Conservation (phyloP, 2,797 vertebrate genomes). For the Spinibarbus caldwelli region DNA sequence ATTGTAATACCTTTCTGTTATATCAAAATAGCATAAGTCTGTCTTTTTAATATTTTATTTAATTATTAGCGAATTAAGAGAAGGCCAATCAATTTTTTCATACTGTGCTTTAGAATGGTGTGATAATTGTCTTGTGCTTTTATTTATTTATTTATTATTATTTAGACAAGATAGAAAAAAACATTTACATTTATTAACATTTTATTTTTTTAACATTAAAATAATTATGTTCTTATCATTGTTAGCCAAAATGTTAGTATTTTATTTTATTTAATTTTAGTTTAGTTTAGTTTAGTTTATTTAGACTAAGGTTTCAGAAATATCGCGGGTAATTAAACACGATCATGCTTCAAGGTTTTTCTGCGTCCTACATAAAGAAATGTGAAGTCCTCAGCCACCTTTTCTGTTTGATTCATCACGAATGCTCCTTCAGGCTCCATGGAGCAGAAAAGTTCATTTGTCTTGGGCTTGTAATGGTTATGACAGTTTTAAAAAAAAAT, state of each 20-base stretch:
- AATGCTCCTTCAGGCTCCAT: constrained; percentile 7
- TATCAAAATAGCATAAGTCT: too few relatives aligned
- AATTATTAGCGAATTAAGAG: too few relatives aligned
- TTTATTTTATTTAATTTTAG: too few relatives aligned
- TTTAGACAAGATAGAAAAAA: too few relatives aligned
- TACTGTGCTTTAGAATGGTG: not conserved
- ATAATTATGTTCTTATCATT: not conserved
- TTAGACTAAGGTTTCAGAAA: not conserved
- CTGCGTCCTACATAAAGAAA: not conserved
- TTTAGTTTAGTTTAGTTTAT: not conserved
- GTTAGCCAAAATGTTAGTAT: not conserved
- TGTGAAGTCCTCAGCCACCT: not conserved
- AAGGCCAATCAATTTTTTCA: not conserved
- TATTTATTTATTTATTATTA: not conserved
- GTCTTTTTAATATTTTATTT: not conserved
- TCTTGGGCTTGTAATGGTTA: constrained; percentile 18
- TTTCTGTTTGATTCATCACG: constrained; percentile 21
- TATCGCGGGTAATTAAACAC: not conserved
- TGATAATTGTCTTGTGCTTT: too few relatives aligned
- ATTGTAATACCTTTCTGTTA: too few relatives aligned
- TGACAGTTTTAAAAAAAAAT: not conserved
- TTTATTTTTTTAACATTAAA: not conserved
- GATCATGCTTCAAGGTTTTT: not conserved
- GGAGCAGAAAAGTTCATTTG: constrained; percentile 18
- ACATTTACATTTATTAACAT: too few relatives aligned